A percentile compares a stretch with the other conserved stretches of the same genome.
These are phyloP conservation scores for Cephalopachus bancanus DNA, from an alignment of 2,797 vertebrate genomes.

Conservation along the genomic window DNA sequence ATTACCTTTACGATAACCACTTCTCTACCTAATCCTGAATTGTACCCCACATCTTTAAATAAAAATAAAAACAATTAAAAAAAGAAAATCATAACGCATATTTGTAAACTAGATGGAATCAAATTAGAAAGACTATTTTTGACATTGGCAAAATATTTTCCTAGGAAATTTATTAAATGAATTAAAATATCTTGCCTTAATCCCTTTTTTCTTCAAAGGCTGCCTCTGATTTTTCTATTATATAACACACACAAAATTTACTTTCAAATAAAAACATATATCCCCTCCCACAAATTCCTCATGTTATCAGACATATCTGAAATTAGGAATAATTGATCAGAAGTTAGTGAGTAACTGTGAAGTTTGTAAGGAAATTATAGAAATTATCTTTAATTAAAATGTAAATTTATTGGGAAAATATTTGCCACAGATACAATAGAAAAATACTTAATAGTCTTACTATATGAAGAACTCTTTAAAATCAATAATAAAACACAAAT, in stretches of 20 bases:
- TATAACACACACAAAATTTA: background rate
- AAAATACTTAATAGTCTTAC: background rate
- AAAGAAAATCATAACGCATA: background rate
- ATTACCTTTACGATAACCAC: no score
- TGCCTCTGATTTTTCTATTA: background rate
- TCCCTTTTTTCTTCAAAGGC: background rate
- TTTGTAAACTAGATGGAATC: background rate
- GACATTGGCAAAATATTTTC: background rate
- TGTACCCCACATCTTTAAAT: no score
- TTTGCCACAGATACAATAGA: background rate
- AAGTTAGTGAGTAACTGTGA: background rate
- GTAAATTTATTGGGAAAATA: background rate
- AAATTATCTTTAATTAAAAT: background rate
- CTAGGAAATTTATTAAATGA: background rate
- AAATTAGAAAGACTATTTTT: background rate
- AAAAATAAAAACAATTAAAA: no score
- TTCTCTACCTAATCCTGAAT: no score
- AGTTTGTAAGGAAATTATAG: background rate
- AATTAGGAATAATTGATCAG: background rate
- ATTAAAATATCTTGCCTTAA: background rate
- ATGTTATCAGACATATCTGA: background rate
- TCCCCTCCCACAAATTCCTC: background rate
- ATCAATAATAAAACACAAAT: background rate
- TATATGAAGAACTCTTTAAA: background rate
- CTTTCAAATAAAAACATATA: background rate